Evolutionary conservation across 2,797 vertebrate species (phyloP).

Genomic region (Oryzias dopingdopingensis): DNA sequence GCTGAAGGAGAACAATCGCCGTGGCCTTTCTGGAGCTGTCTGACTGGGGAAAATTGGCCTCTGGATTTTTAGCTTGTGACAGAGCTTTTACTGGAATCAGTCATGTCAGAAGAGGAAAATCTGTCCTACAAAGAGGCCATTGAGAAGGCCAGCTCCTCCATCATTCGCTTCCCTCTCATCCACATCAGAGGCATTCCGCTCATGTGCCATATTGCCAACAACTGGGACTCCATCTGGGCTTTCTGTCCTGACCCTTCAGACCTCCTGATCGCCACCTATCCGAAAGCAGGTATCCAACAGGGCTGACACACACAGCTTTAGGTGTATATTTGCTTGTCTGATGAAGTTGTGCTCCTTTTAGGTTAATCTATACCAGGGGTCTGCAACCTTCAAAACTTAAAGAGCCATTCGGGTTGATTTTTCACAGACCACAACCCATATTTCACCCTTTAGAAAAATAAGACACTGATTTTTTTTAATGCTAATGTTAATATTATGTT

Average conservation of each 20-base stretch:
- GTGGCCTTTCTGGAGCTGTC: neutral
- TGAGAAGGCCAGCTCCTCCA: slow-evolving; percentile 23
- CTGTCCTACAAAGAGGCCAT: slow-evolving; percentile 58
- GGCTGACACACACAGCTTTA: neutral
- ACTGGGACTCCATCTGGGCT: slow-evolving; percentile 72
- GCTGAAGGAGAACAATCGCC: neutral
- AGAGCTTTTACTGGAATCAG: neutral
- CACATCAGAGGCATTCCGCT: slow-evolving; percentile 74
- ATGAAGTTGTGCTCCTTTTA: too few relatives aligned
- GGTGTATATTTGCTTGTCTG: neutral
- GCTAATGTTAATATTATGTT: too few relatives aligned
- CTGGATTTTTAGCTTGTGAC: neutral
- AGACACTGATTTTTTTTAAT: too few relatives aligned
- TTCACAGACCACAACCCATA: too few relatives aligned
- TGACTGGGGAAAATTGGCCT: neutral
- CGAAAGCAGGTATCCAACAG: slow-evolving; percentile 81
- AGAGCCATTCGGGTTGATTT: too few relatives aligned
- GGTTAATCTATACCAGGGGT: too few relatives aligned
- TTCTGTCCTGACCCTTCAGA: slow-evolving; percentile 81
- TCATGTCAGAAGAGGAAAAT: slow-evolving; percentile 42
- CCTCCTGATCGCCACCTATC: slow-evolving; percentile 84
- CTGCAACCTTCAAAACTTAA: too few relatives aligned
- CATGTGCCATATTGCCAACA: slow-evolving; percentile 73
- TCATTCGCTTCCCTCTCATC: slow-evolving; percentile 73
- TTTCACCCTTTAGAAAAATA: too few relatives aligned